Conservation (phyloP, 2,113 vertebrate species). For the Oostethus manadensis region DNA sequence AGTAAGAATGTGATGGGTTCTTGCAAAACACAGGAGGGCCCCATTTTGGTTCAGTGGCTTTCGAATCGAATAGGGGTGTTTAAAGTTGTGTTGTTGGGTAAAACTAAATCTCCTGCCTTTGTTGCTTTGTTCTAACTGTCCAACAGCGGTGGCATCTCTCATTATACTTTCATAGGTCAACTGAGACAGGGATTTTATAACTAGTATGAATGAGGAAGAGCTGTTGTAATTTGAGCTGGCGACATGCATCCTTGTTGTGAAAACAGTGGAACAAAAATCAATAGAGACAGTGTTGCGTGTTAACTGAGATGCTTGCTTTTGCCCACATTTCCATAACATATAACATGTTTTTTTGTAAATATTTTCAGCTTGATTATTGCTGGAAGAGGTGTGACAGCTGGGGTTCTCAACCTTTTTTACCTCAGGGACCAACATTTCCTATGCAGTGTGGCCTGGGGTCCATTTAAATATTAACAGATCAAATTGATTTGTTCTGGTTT, state of each 20-base stretch:
- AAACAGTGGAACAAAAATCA: constrained; percentile 7
- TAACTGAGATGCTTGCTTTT: background rate
- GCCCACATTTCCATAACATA: too few species aligned
- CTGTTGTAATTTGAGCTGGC: constrained; percentile 9
- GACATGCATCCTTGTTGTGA: constrained; percentile 1
- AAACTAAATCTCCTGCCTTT: constrained; percentile 23
- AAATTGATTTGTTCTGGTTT: too few species aligned
- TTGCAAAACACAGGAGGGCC: constrained; percentile 46
- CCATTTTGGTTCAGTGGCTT: constrained; percentile 20
- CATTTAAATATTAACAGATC: too few species aligned
- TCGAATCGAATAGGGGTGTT: too few species aligned
- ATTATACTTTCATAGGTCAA: constrained; percentile 22
- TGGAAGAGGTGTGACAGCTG: too few species aligned
- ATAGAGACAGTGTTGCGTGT: background rate
- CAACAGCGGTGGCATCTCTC: constrained; percentile 16
- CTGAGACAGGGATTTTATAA: constrained; percentile 22
- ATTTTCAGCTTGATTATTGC: too few species aligned
- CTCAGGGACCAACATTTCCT: too few species aligned
- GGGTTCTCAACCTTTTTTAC: too few species aligned
- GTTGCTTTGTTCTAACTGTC: constrained; percentile 13
- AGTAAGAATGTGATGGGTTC: too few species aligned
- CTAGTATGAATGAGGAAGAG: constrained; percentile 28
- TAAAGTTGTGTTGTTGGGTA: too few species aligned
- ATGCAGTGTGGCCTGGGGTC: too few species aligned
- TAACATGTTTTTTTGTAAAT: too few species aligned